phyloP scores from a whole-genome alignment of 64 coral and sea anemone species.

The Montipora capricornis region DNA sequence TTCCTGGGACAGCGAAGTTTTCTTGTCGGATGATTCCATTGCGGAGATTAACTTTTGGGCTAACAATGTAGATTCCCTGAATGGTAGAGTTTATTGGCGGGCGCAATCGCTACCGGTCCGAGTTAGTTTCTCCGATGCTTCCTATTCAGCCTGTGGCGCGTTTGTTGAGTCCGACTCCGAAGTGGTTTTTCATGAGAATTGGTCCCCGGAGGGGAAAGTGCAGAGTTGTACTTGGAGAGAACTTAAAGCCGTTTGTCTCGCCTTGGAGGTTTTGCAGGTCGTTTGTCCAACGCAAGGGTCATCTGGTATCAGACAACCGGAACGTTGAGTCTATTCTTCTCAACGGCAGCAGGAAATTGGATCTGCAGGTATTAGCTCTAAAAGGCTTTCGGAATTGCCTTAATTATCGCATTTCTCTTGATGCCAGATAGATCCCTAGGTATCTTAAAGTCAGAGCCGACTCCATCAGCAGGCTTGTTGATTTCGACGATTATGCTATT shows the following conservation, averaged over 20 bases:
- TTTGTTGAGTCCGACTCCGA: neutral
- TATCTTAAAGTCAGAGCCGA: constrained; percentile 41
- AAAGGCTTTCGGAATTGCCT: constrained; percentile 26
- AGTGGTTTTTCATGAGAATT: constrained; percentile 45
- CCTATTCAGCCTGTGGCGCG: constrained; percentile 26
- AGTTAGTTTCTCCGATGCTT: constrained; percentile 53
- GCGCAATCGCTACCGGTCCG: constrained; percentile 14
- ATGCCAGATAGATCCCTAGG: constrained; percentile 45
- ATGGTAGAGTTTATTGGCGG: constrained; percentile 15
- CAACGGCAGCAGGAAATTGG: constrained; percentile 43
- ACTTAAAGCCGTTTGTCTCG: neutral
- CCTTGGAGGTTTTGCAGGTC: neutral
- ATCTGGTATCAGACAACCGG: constrained; percentile 38
- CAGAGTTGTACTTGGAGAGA: constrained; percentile 64
- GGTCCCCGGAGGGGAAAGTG: too few relatives aligned
- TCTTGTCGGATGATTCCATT: neutral
- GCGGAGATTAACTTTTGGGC: constrained; percentile 54
- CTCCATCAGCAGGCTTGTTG: constrained; percentile 2
- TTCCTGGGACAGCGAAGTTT: too few relatives aligned
- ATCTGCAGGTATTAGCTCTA: constrained; percentile 35
- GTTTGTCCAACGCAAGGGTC: constrained; percentile 27
- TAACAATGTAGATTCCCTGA: constrained; percentile 3
- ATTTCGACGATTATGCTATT: constrained; percentile 51
- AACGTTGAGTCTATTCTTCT: constrained; percentile 28
- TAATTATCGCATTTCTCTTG: constrained; percentile 10